Evolutionary conservation across 2,888 invertebrate species (phyloP).

Genomic region (Stegana nigrithorax): DNA sequence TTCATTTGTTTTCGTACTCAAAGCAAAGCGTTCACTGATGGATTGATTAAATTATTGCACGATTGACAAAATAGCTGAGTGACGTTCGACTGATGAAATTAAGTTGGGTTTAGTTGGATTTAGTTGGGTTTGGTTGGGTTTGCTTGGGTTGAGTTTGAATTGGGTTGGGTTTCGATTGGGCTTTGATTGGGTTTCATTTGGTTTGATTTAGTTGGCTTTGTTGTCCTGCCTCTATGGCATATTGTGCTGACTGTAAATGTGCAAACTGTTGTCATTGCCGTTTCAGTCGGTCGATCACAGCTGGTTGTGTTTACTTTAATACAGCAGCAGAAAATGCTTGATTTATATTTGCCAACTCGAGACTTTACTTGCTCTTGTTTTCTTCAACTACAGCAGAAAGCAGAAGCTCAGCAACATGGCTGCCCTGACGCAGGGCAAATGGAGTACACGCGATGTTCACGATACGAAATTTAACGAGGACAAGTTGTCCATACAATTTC

Average conservation of each 20-base stretch:
- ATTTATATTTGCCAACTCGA: not conserved
- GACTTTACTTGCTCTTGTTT: too few species aligned
- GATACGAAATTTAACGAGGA: slow-evolving; percentile 88
- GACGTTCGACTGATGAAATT: not conserved
- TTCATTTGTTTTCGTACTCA: slow-evolving; percentile 14
- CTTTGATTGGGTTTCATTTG: too few species aligned
- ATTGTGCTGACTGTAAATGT: not conserved
- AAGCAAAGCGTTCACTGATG: slow-evolving; percentile 1
- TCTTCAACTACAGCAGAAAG: slow-evolving; percentile 44
- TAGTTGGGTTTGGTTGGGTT: not conserved
- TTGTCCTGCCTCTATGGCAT: too few species aligned
- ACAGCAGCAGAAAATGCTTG: not conserved
- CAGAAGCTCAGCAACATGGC: slow-evolving; percentile 42
- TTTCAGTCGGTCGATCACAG: too few species aligned
- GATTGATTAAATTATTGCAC: slow-evolving; percentile 4
- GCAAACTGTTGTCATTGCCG: too few species aligned
- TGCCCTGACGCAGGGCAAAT: slow-evolving; percentile 68
- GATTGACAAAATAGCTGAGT: not conserved
- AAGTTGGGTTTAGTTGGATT: not conserved
- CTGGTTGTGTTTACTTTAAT: not conserved
- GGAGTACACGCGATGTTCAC: slow-evolving; percentile 81
- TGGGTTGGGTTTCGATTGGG: too few species aligned
- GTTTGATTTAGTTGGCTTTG: too few species aligned
- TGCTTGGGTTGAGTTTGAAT: not conserved
- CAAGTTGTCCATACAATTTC: slow-evolving; percentile 80